phyloP scores from a whole-genome alignment of 2,797 vertebrate species.

The Dendrocincla fuliginosa region DNA sequence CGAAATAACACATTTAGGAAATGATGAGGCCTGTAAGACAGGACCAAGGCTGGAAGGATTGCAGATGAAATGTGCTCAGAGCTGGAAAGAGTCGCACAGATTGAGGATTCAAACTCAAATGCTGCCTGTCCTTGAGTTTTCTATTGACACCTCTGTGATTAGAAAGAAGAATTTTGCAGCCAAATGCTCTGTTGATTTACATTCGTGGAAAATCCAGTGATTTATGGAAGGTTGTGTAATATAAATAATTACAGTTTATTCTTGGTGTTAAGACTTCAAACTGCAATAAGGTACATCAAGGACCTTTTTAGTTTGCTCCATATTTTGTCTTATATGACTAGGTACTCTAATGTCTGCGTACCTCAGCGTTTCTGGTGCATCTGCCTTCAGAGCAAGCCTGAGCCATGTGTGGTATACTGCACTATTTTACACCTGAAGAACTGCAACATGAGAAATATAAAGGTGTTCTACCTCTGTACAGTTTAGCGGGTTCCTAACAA shows the following conservation, averaged over 20 bases:
- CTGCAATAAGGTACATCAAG: not conserved
- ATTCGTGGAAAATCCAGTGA: not conserved
- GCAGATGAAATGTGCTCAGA: not conserved
- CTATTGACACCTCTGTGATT: not conserved
- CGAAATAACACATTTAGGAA: not conserved
- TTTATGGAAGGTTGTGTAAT: not conserved
- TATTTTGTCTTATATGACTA: not conserved
- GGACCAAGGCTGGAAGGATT: not conserved
- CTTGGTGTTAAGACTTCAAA: not conserved
- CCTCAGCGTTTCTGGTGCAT: not conserved
- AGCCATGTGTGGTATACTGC: not conserved
- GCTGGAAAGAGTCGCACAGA: not conserved
- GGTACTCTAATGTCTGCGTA: not conserved
- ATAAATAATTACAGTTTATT: not conserved
- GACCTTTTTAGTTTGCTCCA: not conserved
- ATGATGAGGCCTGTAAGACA: not conserved
- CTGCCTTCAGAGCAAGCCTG: not conserved
- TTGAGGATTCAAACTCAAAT: not conserved
- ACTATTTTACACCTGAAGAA: not conserved
- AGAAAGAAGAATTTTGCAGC: slow-evolving; percentile 10
- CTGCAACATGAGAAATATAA: not conserved
- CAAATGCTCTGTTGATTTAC: slow-evolving; percentile 7
- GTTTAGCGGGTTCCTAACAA: not conserved
- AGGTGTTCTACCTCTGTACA: not conserved
- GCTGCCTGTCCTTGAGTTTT: not conserved